Evolutionary conservation across 2,888 invertebrate genomes (phyloP), one percentile per base, ranked within the genome.

Genomic region (Pachliopta kotzebuea): DNA sequence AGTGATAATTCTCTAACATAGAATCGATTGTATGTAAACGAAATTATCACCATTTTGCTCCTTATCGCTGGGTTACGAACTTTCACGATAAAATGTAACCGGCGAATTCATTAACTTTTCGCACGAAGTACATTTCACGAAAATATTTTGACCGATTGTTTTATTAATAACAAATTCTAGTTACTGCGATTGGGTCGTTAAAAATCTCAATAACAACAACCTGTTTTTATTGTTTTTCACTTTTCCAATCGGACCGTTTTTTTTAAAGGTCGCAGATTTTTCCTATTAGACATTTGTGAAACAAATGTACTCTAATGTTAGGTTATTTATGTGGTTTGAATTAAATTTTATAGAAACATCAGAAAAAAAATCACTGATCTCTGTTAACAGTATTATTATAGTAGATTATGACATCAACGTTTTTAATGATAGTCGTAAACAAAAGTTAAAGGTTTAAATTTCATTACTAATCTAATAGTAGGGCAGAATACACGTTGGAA

Each of bases 31-130:
- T 26, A 60, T 65, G 26, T 45, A 42, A 57, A 57, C 4, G 9
- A 61, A 61, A 49, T 65, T 65, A 65, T 54, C 65, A 21, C 37
- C 20, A 60, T 60, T 60, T 64, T 52, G 52, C 29, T n/a, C 53
- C 49, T 42, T 49, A 54, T 45, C 29, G 49, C 49, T 20, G 17
- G 45, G 53, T 63, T 14, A 42, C 14, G 20, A 29, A 65, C 37
- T 56, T 56, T 53, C 52, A 60, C 60, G 50, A 56, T 65, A 56
- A 65, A 65, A 56, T 18, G 60, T 42, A 60, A 56, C 56, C 26
- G 56, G 37, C 2, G 18, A 57, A 42, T 56, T 45, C 42, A 24
- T 42, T 45, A 42, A 7, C 23, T 18, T 54, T 56, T 61, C 45
- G 55, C 45, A 49, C 20, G 11, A n/a, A 21, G 21, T 18, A 61